Conservation (phyloP, 2,888 invertebrate species). For the Loripinus fragilis region DNA sequence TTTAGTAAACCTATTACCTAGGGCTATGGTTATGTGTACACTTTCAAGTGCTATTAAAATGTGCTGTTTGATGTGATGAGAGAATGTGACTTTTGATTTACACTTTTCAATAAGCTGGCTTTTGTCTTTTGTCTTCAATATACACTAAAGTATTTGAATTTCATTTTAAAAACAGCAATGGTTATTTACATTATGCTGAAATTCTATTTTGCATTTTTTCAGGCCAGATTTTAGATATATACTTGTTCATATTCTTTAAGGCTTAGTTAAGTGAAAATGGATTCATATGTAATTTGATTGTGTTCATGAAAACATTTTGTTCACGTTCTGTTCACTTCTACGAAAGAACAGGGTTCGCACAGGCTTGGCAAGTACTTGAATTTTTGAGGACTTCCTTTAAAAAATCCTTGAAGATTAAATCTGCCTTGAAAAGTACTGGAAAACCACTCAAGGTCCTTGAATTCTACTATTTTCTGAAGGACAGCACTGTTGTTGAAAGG, state of each 20-base stretch:
- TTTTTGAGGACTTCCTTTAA: too few relatives aligned
- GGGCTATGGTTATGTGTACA: too few relatives aligned
- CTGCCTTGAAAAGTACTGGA: too few relatives aligned
- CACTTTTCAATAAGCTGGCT: constrained; percentile 6
- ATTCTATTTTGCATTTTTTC: background rate
- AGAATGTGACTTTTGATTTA: constrained; percentile 3
- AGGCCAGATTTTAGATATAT: background rate
- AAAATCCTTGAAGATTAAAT: too few relatives aligned
- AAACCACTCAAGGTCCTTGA: too few relatives aligned
- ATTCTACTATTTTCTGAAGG: too few relatives aligned
- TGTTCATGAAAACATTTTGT: background rate
- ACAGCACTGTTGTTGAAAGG: too few relatives aligned
- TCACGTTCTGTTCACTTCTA: too few relatives aligned
- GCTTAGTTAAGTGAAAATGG: background rate
- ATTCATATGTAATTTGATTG: background rate
- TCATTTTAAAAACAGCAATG: background rate
- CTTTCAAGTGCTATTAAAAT: background rate
- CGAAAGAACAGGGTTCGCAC: too few relatives aligned
- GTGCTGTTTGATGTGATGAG: background rate
- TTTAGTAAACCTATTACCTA: too few relatives aligned
- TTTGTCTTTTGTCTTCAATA: constrained; percentile 9
- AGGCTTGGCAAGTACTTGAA: too few relatives aligned
- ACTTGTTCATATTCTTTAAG: background rate
- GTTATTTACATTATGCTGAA: background rate
- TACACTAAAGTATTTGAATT: constrained; percentile 5